These are phyloP conservation scores for Lagopus muta DNA, from an alignment of 2,113 vertebrate species.

Conservation along the genomic window DNA sequence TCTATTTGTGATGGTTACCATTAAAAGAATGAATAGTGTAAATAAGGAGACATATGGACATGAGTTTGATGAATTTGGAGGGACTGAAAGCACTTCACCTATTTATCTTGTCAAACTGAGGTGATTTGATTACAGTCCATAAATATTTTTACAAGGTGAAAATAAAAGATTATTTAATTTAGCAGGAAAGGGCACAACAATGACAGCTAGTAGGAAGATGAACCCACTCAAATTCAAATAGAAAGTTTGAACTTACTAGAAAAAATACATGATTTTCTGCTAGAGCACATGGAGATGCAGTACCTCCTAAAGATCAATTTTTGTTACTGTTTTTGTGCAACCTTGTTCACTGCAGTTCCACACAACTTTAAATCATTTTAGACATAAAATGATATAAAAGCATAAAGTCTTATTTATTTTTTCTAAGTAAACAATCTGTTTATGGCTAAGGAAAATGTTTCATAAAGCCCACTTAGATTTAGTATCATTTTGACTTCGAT, in stretches of 20 bases:
- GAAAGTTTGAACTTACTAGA: background rate
- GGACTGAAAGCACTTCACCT: background rate
- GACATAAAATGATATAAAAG: background rate
- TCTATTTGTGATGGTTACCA: background rate
- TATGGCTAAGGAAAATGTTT: background rate
- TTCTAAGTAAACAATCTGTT: background rate
- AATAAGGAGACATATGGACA: background rate
- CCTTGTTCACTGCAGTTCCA: background rate
- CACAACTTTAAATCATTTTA: background rate
- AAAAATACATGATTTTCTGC: background rate
- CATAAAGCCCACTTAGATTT: background rate
- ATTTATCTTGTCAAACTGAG: constrained; percentile 15
- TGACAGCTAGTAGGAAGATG: background rate
- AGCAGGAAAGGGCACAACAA: background rate
- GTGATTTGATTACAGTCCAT: background rate
- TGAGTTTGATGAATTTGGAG: background rate
- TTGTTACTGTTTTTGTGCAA: background rate
- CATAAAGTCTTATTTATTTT: background rate
- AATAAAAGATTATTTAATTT: constrained; percentile 15
- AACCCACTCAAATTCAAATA: background rate
- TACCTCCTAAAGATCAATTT: background rate
- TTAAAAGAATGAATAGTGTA: background rate
- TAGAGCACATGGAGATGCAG: background rate
- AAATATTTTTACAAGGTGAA: constrained; percentile 14
- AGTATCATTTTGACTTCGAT: background rate